Percentiles rank a stretch among this genome's conserved stretches.
phyloP scores from a whole-genome alignment of 1,140 invertebrate species.

The Camponotus floridanus region DNA sequence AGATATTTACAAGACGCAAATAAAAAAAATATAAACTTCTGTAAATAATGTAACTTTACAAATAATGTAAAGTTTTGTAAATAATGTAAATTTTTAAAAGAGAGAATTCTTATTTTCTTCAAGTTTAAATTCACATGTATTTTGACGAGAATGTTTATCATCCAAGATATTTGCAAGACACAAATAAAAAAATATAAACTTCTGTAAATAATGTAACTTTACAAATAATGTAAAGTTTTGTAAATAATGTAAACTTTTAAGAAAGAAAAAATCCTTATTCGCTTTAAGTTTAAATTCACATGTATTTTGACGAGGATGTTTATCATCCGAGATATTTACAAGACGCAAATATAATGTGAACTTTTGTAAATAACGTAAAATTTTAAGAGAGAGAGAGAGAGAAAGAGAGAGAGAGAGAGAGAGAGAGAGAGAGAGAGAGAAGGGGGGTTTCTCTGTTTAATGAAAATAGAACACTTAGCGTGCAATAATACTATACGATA shows the following conservation, averaged over 20 bases:
- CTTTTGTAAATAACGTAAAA: too few species aligned
- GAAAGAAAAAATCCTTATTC: too few species aligned
- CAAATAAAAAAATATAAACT: too few species aligned
- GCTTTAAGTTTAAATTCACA: neutral
- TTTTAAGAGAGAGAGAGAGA: neutral
- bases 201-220: too few species aligned
- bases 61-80: too few species aligned
- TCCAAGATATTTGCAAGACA: neutral
- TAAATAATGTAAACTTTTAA: neutral
- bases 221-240: too few species aligned
- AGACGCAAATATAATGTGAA: neutral
- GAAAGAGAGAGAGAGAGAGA: neutral
- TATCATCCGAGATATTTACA: neutral
- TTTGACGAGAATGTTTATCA: neutral
- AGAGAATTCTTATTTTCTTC: neutral
- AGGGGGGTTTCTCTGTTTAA: neutral
- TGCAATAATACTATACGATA: constrained; percentile 37
- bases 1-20: neutral
- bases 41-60: too few species aligned
- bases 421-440: neutral
- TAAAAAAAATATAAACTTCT: too few species aligned
- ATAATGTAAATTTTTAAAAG: neutral
- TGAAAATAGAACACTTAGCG: constrained; percentile 4
- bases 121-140: neutral
- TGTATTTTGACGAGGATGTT: neutral